Percentiles rank a stretch among this genome's conserved stretches.
Evolutionary conservation across 1,140 invertebrate species (phyloP).

Genomic region (Ooceraea biroi): DNA sequence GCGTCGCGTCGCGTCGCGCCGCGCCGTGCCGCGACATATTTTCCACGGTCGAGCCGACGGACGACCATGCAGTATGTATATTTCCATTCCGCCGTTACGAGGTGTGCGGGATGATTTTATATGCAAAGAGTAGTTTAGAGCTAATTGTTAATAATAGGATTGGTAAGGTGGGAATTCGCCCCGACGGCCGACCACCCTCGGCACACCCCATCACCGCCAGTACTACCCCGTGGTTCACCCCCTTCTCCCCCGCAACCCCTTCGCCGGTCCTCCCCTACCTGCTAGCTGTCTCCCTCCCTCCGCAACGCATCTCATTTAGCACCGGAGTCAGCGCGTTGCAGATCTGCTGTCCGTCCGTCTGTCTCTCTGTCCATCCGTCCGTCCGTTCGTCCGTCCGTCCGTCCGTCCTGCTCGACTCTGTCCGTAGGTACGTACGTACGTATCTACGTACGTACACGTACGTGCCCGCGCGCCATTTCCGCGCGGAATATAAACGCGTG

Average conservation of each 20-base stretch:
- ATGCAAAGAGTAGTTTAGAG: slow-evolving; percentile 87
- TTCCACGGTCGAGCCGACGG: slow-evolving; percentile 76
- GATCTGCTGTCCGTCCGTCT: slow-evolving; percentile 73
- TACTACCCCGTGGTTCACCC: slow-evolving; percentile 48
- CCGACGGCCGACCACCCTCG: slow-evolving; percentile 59
- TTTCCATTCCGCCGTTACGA: slow-evolving; percentile 86
- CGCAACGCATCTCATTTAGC: slow-evolving; percentile 80
- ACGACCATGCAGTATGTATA: slow-evolving; percentile 86
- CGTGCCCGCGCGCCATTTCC: slow-evolving; percentile 70
- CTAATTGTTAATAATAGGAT: slow-evolving; percentile 87
- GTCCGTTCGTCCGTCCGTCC: slow-evolving; percentile 66
- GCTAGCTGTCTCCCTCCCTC: slow-evolving; percentile 62
- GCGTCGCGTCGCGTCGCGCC: slow-evolving; percentile 1
- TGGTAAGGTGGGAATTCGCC: slow-evolving; percentile 86
- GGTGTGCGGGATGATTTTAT: slow-evolving; percentile 84
- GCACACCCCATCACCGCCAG: slow-evolving; percentile 44
- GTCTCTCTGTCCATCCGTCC: slow-evolving; percentile 66
- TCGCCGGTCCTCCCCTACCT: slow-evolving; percentile 52
- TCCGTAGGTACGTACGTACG: slow-evolving; percentile 66
- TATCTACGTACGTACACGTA: slow-evolving; percentile 64
- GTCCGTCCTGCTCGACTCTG: slow-evolving; percentile 68
- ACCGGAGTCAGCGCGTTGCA: slow-evolving; percentile 77
- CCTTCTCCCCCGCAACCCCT: no score
- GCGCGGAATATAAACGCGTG: slow-evolving; percentile 65
- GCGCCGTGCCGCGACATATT: slow-evolving; percentile 70